Base-by-base conservation (phyloP, 1,140 invertebrate species). In the Drosophila bifasciata region DNA sequence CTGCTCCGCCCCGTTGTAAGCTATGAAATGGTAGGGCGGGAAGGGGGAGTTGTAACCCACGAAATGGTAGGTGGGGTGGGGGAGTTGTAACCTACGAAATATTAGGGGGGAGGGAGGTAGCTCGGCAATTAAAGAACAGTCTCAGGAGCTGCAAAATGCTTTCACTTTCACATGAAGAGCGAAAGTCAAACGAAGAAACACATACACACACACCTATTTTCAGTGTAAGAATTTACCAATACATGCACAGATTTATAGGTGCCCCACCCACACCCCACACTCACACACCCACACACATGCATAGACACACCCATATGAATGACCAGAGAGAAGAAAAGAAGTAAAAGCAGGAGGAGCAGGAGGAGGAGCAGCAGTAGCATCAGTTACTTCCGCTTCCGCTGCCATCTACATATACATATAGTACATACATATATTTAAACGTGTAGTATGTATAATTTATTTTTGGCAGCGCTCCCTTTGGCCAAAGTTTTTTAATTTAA, bases 401-500 rank as follows among this genome's bases (percentile, higher is more conserved):
- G 0, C 32, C n/a, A n/a, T n/a, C n/a, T n/a, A 3, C 1, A 36
- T 36, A 11, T 36, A 25, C 7, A 7, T 25, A 25, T 1, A n/a
- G n/a, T n/a, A 25, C 7, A 6, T 5, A 6, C 5, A 23, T 25
- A 13, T 39, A 64, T 25, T 17, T 66, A 67, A 28, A 28, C 8
- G 23, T 64, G 63, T 66, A 67, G 28, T 67, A 40, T 64, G 41
- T 52, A 66, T 45, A 66, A 66, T 67, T 51, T 39, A 28, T 51
- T 49, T 44, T 77, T 72, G 62, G 73, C 78, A 72, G 78, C 62
- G 62, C 55, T 50, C 51, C 28, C 64, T 39, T 64, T 66, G 45
- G 72, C 52, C 80, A 85, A 85, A 85, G 80, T 80, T 85, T 85
- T 85, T 85, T 85, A 85, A 85, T 85, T 85, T 85, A 80, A 85